Base-by-base conservation (phyloP, 2,113 vertebrate species). In the Alectura lathami region DNA sequence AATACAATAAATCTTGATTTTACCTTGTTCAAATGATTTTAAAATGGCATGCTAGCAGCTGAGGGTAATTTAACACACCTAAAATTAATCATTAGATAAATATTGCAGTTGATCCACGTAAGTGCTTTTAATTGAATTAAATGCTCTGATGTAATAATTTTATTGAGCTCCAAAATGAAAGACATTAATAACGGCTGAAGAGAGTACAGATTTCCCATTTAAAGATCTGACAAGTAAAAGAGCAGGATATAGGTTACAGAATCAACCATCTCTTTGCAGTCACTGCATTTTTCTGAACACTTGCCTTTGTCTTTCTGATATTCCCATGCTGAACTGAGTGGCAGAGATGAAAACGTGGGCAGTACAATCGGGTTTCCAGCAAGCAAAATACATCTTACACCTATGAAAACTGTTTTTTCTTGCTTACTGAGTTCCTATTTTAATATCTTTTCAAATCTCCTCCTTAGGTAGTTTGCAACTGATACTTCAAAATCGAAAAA, bases 111-210 rank as follows among this genome's bases (percentile, higher is more conserved):
- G 36, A 59, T 45, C 32, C 82, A 36, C 80, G 96, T 64, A 83
- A 91, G 87, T 83, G 29, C 20, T 94, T 59, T 90, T 86, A 72
- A 88, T 27, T 62, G 48, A 89, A 76, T 87, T 81, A 69, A 86
- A 64, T 57, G 62, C 15, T 91, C 54, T 48, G 38, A 79, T 54
- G 16, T 68, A 94, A 53, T 60, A 47, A 12, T n/a, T 66, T 53
- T 79, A 51, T 23, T 45, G 29, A 69, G 57, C 47, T 88, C 45
- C 73, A 85, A 48, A 72, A 45, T 62, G 32, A 32, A 87, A 88
- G 24, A 77, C 53, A 63, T 95, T 13, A 63, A 2, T 73, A 80
- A 62, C 34, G 59, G 73, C 45, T 79, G 87, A 68, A 93, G 79
- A 88, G n/a, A n/a, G 8, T 64, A 40, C 17, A 88, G 15, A 36